Base-by-base conservation (phyloP, 2,888 invertebrate genomes). In the Mesodorylaimus sp. region DNA sequence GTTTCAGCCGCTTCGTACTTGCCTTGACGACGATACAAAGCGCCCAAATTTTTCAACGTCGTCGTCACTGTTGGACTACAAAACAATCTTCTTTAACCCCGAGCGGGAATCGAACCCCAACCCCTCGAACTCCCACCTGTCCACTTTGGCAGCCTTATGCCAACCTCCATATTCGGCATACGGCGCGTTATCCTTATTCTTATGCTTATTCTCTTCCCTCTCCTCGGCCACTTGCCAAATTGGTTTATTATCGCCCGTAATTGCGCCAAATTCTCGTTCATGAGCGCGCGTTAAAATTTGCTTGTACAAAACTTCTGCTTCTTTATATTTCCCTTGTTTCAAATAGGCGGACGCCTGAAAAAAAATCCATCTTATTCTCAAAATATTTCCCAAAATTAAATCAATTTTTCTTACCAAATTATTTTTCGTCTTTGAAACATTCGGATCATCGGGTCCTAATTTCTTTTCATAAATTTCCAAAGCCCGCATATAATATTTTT, bases 1-100 rank as follows among this genome's bases (percentile, higher is more conserved):
- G 91, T 93, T 70, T 97, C 95, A 1, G 97, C 97, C 3, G 97
- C 97, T 70, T 95, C 93, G 72, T 89, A 95, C 74, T 95, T 97
- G 60, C 95, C 93, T 74, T 97, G 95, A 56, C 95, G 78, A 62
- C 97, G 78, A 72, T 99, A 99, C 45, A 99, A 78, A 25, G 95
- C 93, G 54, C 93, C 93, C 52, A 97, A 76, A 74, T 99, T 99
- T 75, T 93, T 99, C 56, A 97, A 74, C 0, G 97, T 99, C 23
- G 95, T 95, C 23, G 91, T 89, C 37, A 93, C 89, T 0, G 91
- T 91, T 0, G 91, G 89, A 1, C 87, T 87, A 68, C 48, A 56
- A 56, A 45, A 23, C 24, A 23, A 24, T 7, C 10, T 32, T 32
- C 32, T 32, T 32, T 32, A 32, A 32, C 10, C 32, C 10, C 16